A percentile compares a stretch with the other conserved stretches of the same genome.
Conservation (phyloP, 2,888 invertebrate genomes). For the Hybos culiciformis region DNA sequence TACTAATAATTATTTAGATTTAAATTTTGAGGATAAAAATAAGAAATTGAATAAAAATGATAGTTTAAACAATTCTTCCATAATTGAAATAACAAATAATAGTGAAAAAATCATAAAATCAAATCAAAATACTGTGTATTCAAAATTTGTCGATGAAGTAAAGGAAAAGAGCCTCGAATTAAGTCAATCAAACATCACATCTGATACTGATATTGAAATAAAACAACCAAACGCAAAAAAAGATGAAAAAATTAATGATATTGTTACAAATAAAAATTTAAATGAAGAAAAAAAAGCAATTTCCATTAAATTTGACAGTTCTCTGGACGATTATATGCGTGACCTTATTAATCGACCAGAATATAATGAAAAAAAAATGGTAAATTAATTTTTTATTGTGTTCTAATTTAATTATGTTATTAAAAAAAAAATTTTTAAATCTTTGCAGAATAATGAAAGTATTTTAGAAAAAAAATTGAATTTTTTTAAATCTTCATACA, state of each 20-base stretch:
- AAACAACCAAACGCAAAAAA: neutral
- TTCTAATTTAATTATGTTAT: too few species aligned
- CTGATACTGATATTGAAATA: neutral
- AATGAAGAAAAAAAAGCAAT: neutral
- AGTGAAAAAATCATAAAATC: neutral
- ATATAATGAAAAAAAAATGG: slow-evolving; percentile 5
- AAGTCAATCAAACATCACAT: neutral
- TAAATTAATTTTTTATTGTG: slow-evolving; percentile 1
- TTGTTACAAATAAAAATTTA: too few species aligned
- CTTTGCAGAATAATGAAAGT: slow-evolving; percentile 3
- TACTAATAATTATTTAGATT: too few species aligned
- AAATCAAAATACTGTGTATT: too few species aligned
- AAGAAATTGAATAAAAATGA: too few species aligned
- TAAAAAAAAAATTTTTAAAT: slow-evolving; percentile 6
- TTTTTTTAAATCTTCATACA: slow-evolving; percentile 40
- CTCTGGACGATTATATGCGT: slow-evolving; percentile 8
- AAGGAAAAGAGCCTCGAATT: neutral
- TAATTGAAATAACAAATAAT: neutral
- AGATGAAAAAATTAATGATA: too few species aligned
- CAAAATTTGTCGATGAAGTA: too few species aligned
- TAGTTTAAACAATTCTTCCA: neutral
- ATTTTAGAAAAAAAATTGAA: slow-evolving; percentile 10
- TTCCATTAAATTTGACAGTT: slow-evolving; percentile 7
- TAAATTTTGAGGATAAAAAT: neutral
- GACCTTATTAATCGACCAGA: slow-evolving; percentile 5